Base-by-base conservation (phyloP, 2,797 vertebrate genomes). In the Adrianichthys oophorus region DNA sequence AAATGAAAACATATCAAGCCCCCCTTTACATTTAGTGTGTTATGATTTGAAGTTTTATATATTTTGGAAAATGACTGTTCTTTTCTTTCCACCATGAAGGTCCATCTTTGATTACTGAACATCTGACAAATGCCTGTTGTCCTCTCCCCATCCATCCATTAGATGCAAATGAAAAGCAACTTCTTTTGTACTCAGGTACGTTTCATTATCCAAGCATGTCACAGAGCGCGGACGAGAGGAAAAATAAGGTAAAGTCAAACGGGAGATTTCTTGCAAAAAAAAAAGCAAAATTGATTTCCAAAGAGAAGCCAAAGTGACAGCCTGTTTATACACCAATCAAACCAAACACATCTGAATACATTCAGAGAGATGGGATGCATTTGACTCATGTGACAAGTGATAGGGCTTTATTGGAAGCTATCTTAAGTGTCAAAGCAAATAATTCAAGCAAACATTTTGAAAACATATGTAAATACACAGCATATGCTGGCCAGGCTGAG, bases 271-370 rank as follows among this genome's bases (percentile, higher is more conserved):
- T 52, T 65, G 37, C 14, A 15, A 81, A 37, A 37, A 37, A 12
- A 83, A 72, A 46, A 69, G 56, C 23, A 17, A 78, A 68, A 80
- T 59, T 74, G 75, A 84, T 79, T 72, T 71, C 78, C 55, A 68
- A 79, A 83, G 72, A 83, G 85, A 78, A 79, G 65, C 63, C 58
- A 63, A 52, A 13, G 44, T 43, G 15, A 50, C 62, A 45, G 82
- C 79, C 71, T 78, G 76, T 86, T 82, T 75, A 76, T 78, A 75
- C 70, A 68, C 68, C 87, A 75, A 81, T 79, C 78, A 76, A 80
- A 83, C 43, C 59, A 59, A 66, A 82, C 55, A 43, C 46, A 73
- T 79, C 74, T 77, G 76, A 86, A 86, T 78, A 65, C 56, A 69
- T 85, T 79, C 68, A 53, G 56, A 77, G 76, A 68, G 65, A 65